These are phyloP conservation scores for Eristalis arbustorum DNA, from an alignment of 2,888 invertebrate species.

Conservation along the genomic window DNA sequence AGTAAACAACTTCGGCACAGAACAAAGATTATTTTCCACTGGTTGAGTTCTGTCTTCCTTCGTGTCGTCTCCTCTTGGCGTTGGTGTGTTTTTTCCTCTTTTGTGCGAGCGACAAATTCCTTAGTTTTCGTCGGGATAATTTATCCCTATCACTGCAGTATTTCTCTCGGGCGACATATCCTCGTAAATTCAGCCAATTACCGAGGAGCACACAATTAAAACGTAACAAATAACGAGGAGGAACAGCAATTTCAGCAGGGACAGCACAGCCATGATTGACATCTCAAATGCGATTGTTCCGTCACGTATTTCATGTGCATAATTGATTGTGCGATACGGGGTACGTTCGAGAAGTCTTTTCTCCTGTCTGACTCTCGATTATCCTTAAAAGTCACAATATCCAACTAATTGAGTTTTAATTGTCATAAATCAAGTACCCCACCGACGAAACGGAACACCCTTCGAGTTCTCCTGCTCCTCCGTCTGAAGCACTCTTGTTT, in stretches of 20 bases:
- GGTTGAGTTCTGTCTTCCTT: slow-evolving; percentile 42
- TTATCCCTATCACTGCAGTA: slow-evolving; percentile 51
- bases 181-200: slow-evolving; percentile 60
- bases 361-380: not conserved
- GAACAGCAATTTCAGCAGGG: slow-evolving; percentile 1
- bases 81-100: no score
- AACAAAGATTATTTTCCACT: slow-evolving; percentile 64
- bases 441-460: not conserved
- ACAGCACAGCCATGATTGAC: slow-evolving; percentile 25
- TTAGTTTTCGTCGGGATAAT: slow-evolving; percentile 49
- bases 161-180: slow-evolving; percentile 56
- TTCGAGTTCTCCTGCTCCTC: not conserved
- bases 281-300: slow-evolving; percentile 43
- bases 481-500: slow-evolving; percentile 10
- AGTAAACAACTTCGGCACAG: slow-evolving; percentile 54
- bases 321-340: not conserved
- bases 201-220: slow-evolving; percentile 51
- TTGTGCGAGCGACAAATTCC: not conserved
- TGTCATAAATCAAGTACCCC: slow-evolving; percentile 56
- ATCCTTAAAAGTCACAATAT: not conserved
- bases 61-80: not conserved
- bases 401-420: slow-evolving; percentile 62
- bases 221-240: slow-evolving; percentile 39
- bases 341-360: no score
- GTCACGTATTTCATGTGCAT: slow-evolving; percentile 20